Evolutionary conservation across 2,797 vertebrate species (phyloP).

Genomic region (Sebastes trivittatus): DNA sequence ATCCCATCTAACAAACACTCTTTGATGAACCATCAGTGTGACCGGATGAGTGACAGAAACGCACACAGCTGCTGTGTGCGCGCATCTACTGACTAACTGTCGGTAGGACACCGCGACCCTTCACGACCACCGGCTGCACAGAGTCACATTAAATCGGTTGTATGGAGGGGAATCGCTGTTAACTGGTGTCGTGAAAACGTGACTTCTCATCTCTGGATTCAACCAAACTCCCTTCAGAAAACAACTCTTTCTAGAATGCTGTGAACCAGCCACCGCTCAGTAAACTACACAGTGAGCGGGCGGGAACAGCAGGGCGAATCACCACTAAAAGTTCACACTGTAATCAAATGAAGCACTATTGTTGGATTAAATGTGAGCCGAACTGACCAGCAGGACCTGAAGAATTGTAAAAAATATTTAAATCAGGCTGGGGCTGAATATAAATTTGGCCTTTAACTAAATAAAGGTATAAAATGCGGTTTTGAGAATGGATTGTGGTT

Average conservation of each 20-base stretch:
- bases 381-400: neutral
- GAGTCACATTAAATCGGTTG: too few species aligned
- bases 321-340: neutral
- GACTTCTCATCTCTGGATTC: neutral
- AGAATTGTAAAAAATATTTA: rapidly evolving
- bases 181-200: neutral
- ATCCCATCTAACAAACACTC: neutral
- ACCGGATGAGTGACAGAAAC: too few species aligned
- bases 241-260: neutral
- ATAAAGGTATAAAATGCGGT: rapidly evolving
- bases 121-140: neutral
- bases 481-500: neutral
- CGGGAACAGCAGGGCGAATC: neutral
- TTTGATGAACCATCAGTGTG: neutral
- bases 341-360: rapidly evolving
- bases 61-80: neutral
- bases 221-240: neutral
- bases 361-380: neutral
- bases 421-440: neutral
- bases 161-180: neutral
- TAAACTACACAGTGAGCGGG: neutral
- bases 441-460: neutral
- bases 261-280: too few species aligned
- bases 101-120: neutral
- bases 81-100: neutral